Evolutionary conservation across 2,888 invertebrate genomes (phyloP).

Genomic region (Dicyrtomina minuta): DNA sequence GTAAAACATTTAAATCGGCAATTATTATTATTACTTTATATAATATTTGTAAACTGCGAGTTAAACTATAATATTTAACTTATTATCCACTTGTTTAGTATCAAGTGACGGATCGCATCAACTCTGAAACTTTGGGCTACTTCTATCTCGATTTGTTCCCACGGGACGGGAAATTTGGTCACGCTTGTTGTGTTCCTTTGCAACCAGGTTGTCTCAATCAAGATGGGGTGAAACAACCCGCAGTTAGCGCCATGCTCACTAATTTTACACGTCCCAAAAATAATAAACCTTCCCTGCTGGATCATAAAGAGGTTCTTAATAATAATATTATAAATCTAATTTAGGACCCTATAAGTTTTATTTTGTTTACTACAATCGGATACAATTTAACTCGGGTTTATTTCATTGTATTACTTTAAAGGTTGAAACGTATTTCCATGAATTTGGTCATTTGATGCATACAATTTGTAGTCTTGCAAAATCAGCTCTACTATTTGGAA

Average conservation of each 20-base stretch:
- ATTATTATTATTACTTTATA: not conserved
- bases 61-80: not conserved
- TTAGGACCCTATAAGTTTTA: too few species aligned
- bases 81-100: conserved; percentile 53
- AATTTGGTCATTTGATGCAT: conserved; percentile 63
- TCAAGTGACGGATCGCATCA: conserved; percentile 57
- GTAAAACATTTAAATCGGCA: not conserved
- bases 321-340: too few species aligned
- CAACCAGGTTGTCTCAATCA: conserved; percentile 54
- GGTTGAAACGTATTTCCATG: conserved; percentile 60
- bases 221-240: conserved; percentile 54
- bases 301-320: conserved; percentile 59
- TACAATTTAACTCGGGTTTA: conserved; percentile 21
- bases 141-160: conserved; percentile 61
- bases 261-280: conserved; percentile 60
- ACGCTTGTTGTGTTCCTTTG: conserved; percentile 59
- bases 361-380: not conserved
- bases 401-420: conserved; percentile 4
- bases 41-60: too few species aligned
- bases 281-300: conserved; percentile 59
- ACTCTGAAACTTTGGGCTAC: conserved; percentile 57
- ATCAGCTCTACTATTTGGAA: conserved; percentile 58
- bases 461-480: conserved; percentile 59
- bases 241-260: conserved; percentile 60
- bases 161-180: conserved; percentile 60